Evolutionary conservation across 2,888 invertebrate species (phyloP), one percentile per base, ranked within the genome.

Genomic region (Tetranychus piercei): DNA sequence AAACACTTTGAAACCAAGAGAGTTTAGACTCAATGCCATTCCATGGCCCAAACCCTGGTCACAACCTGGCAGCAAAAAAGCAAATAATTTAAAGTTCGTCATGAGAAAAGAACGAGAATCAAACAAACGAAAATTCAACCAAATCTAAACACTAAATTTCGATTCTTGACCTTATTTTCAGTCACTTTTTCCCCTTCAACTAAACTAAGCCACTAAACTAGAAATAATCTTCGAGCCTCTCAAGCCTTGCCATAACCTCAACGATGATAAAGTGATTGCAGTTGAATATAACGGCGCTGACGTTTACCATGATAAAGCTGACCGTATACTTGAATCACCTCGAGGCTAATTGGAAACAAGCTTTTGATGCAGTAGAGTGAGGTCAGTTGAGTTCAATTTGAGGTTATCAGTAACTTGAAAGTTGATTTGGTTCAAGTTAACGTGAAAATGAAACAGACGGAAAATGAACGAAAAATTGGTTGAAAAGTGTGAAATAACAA

Each of bases 41-140:
- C 15, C 34, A 65, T 65, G 34, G 23, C 74, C 74, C 22, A 74
- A 74, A 4, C 74, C 74, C 9, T 11, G 9, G 22, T 74, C 74
- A 64, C 74, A 74, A 9, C 73, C 73, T 73, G 69, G 3, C 3
- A 69, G 22, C 6, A 23, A 20, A 5, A 4, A 9, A 20, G 22
- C 22, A 69, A 20, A 18, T 67, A 6, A 22, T 8, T 22, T 69
- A 9, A 69, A 69, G 18, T 66, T 8, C 15, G 6, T 66, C 7
- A n/a, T 0, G 8, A 11, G 20, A 15, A 18, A 18, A 2, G n/a
- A n/a, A n/a, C n/a, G n/a, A n/a, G n/a, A n/a, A n/a, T n/a, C n/a
- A n/a, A n/a, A n/a, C n/a, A n/a, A n/a, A n/a, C n/a, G 4, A 4
- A 34, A 34, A 34, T 34, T 34, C 67, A 2, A 67, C 1, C 9